phyloP scores from a whole-genome alignment of 2,888 invertebrate genomes.

The Tiphia femorata region DNA sequence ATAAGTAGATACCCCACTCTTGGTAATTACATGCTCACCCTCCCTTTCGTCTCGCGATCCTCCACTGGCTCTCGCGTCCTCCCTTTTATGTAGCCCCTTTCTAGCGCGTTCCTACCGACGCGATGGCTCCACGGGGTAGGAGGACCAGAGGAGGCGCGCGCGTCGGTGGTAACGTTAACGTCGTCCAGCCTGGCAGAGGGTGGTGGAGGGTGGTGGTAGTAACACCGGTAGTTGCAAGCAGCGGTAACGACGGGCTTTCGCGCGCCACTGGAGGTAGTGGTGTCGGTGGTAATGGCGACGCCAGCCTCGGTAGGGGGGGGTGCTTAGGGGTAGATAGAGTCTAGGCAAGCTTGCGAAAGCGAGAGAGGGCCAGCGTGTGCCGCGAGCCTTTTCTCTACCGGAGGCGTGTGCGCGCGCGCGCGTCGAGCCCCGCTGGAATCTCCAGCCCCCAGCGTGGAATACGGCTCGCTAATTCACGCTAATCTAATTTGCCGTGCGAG shows the following conservation, averaged over 20 bases:
- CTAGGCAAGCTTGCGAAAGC: too few species aligned
- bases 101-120: neutral
- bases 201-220: conserved; percentile 5
- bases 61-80: neutral
- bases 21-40: conserved; percentile 50
- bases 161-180: neutral
- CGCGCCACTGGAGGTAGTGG: conserved; percentile 19
- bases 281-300: too few species aligned
- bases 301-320: too few species aligned
- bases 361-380: too few species aligned
- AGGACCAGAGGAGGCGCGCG: neutral
- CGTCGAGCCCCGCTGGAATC: conserved; percentile 54
- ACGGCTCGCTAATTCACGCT: conserved; percentile 57
- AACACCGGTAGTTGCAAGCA: conserved; percentile 9
- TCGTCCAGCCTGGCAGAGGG: neutral
- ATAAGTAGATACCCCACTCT: conserved; percentile 44
- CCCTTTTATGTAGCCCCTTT: conserved; percentile 12
- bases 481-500: conserved; percentile 57
- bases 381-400: too few species aligned
- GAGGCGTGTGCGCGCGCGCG: too few species aligned
- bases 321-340: too few species aligned
- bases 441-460: conserved; percentile 50
- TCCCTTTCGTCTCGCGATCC: neutral
- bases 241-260: conserved; percentile 29
- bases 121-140: too few species aligned